Conservation (phyloP, 2,888 invertebrate species). For the Zhuqinia jingwanae region DNA sequence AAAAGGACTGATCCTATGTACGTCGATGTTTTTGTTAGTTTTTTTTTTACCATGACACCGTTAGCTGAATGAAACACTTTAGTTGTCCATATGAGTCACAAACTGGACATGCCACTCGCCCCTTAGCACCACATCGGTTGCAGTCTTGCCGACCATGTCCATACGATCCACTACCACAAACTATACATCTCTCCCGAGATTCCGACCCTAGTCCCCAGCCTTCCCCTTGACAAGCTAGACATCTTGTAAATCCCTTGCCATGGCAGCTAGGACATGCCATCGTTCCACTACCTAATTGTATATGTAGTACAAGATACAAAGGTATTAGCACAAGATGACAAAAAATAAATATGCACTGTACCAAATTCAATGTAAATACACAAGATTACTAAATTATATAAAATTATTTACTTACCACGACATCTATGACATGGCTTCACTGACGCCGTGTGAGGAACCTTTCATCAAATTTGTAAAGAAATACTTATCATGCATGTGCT, state of each 20-base stretch:
- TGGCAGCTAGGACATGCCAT: slow-evolving; percentile 81
- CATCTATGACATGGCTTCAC: slow-evolving; percentile 82
- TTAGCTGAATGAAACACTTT: slow-evolving; percentile 82
- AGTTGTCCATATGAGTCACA: slow-evolving; percentile 82
- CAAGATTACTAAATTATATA: no score
- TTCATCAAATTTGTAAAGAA: background rate
- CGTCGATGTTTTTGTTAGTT: background rate
- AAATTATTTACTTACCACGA: slow-evolving; percentile 80
- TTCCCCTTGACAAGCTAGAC: slow-evolving; percentile 82
- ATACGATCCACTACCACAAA: slow-evolving; percentile 81
- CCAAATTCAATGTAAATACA: no score
- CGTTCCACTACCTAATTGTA: slow-evolving; percentile 80
- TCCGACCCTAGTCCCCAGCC: slow-evolving; percentile 81
- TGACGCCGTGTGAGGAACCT: slow-evolving; percentile 83
- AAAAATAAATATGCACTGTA: no score
- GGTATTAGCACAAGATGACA: no score
- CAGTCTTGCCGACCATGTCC: slow-evolving; percentile 81
- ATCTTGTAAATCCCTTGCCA: slow-evolving; percentile 82
- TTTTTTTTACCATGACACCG: slow-evolving; percentile 81
- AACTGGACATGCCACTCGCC: slow-evolving; percentile 81
- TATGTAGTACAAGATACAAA: background rate
- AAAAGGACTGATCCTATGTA: no score
- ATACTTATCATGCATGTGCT: no score
- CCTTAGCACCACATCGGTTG: slow-evolving; percentile 81
- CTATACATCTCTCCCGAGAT: slow-evolving; percentile 80